phyloP scores from a whole-genome alignment of 1,140 invertebrate species.

The Drosophila pandora region DNA sequence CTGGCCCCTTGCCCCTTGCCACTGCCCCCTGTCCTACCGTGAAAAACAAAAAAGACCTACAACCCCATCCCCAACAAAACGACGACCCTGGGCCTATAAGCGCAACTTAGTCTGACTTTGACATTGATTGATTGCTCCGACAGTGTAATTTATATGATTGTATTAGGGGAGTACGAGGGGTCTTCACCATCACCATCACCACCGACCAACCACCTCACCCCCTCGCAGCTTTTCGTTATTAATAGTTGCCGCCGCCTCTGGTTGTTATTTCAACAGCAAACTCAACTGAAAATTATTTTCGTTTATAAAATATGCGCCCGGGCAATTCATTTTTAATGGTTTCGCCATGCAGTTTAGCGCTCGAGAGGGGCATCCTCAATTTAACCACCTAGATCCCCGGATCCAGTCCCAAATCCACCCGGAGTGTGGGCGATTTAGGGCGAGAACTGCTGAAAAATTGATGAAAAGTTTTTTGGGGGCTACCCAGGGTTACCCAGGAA shows the following conservation, averaged over 20 bases:
- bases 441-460: constrained; percentile 43
- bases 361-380: constrained; percentile 1
- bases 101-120: constrained; percentile 68
- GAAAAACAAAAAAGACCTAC: not conserved
- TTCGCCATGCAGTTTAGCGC: constrained; percentile 43
- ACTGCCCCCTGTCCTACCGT: not conserved
- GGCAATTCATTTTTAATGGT: constrained; percentile 76
- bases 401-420: constrained; percentile 42
- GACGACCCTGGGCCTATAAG: constrained; percentile 53
- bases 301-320: constrained; percentile 60
- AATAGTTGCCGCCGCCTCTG: constrained; percentile 60
- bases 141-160: constrained; percentile 80
- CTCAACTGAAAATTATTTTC: constrained; percentile 62
- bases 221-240: constrained; percentile 50
- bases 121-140: constrained; percentile 77
- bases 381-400: constrained; percentile 26
- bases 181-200: constrained; percentile 15
- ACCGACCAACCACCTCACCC: not conserved
- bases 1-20: constrained; percentile 23
- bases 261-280: constrained; percentile 74
- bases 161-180: constrained; percentile 54
- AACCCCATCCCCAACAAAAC: constrained; percentile 3
- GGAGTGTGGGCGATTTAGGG: constrained; percentile 10
- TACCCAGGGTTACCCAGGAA: constrained; percentile 3
- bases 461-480: constrained; percentile 5